Evolutionary conservation across 23 tunicate genomes (phyloP), one percentile per base, ranked within the genome.

Genomic region (Trididemnum clinides): DNA sequence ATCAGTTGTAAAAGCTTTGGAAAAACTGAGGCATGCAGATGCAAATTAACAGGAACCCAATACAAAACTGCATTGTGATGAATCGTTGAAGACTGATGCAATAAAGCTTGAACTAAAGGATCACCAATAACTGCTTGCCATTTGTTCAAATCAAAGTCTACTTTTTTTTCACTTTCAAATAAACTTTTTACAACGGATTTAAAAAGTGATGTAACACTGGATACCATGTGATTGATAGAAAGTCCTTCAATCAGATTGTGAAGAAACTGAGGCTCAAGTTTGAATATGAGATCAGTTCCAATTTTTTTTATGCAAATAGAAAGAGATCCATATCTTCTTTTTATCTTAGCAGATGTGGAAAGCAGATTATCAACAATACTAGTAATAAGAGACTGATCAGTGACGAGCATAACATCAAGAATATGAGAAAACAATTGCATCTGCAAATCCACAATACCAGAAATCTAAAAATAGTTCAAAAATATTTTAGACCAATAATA

Each of bases 311-410:
- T 44, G 25, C 88, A 54, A 21, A 81, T 27, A 15, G 83, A 3
- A 18, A 91, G 69, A 18, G 81, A 66, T 26, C 78, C 78, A 39
- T 91, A 91, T 51, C 81, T 86, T 75, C 96, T 90, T 64, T 91
- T 91, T 34, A 91, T 83, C 20, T 51, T 58, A 19, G 66, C 30
- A 72, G 96, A 51, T n/a, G 89, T 49, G 30, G 59, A 2, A 5
- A 75, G 25, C n/a, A 91, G 65, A 0, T 91, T 80, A 33, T 74
- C 64, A 34, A 59, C 74, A 0, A 86, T 28, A 33, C 32, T 28
- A 19, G 31, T 50, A 7, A 87, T 19, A 38, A 34, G 63, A 19
- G 28, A 0, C 10, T 59, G 33, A 34, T 22, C 33, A n/a, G 20
- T 28, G 12, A 6, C 34, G 26, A 59, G 27, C 37, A 51, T 1